Percentiles rank a stretch among this genome's conserved stretches.
phyloP scores from a whole-genome alignment of 2,113 vertebrate genomes.

The Polypterus senegalus region DNA sequence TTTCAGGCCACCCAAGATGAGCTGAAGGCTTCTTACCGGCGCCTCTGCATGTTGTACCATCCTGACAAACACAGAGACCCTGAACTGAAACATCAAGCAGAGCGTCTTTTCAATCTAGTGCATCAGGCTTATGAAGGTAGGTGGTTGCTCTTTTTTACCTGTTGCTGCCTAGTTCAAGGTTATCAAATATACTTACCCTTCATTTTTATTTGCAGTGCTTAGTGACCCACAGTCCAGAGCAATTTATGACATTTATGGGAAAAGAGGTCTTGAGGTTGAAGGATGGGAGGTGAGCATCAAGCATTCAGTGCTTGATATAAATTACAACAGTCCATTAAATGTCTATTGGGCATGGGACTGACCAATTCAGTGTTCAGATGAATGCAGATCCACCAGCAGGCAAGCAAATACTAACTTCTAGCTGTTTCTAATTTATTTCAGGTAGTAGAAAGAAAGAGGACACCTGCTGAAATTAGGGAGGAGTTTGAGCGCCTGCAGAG shows the following conservation, averaged over 20 bases:
- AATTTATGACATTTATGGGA: constrained; percentile 97
- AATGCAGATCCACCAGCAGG: too few species aligned
- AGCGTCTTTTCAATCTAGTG: constrained; percentile 85
- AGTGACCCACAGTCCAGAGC: constrained; percentile 90
- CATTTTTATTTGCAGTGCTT: constrained; percentile 60
- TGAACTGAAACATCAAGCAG: constrained; percentile 81
- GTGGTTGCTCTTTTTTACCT: not conserved
- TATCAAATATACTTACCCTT: too few species aligned
- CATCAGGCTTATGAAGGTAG: constrained; percentile 95
- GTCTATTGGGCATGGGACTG: too few species aligned
- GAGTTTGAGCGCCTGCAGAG: constrained; percentile 89
- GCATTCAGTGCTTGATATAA: not conserved
- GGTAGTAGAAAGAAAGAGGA: constrained; percentile 89
- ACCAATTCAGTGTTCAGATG: too few species aligned
- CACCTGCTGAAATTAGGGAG: constrained; percentile 85
- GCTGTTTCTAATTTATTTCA: constrained; percentile 24
- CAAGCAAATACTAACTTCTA: not conserved
- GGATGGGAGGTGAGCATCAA: constrained; percentile 87
- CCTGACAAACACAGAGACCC: constrained; percentile 96
- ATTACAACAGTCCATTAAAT: too few species aligned
- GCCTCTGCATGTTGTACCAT: constrained; percentile 93
- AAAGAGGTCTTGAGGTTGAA: constrained; percentile 90
- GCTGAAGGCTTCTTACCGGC: constrained; percentile 83
- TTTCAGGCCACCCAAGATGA: constrained; percentile 85
- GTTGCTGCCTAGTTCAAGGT: constrained; percentile 3